Evolutionary conservation across 1,140 invertebrate species (phyloP).

Genomic region (Diachasmimorpha longicaudata): DNA sequence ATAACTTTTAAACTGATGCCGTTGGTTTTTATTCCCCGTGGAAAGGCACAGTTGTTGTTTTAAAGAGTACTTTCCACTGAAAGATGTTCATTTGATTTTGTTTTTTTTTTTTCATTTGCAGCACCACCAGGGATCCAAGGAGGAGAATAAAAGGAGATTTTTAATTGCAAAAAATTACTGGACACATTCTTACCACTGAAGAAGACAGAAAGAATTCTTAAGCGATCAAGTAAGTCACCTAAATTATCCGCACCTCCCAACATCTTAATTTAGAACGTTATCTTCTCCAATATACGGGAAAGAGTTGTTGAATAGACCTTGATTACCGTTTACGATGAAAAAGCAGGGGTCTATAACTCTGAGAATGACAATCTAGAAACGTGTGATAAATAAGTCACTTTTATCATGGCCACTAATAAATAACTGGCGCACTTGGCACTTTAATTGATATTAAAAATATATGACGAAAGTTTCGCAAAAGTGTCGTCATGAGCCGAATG

Average conservation of each 20-base stretch:
- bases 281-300: too few species aligned
- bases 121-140: too few species aligned
- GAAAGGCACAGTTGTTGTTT: neutral
- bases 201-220: too few species aligned
- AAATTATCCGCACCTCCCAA: too few species aligned
- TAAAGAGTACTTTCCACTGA: neutral
- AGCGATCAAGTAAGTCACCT: too few species aligned
- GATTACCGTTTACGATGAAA: too few species aligned
- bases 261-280: neutral
- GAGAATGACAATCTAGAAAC: too few species aligned
- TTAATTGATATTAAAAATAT: neutral
- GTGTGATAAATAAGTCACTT: too few species aligned
- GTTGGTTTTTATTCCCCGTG: neutral
- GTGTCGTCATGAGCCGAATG: neutral
- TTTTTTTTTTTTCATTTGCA: neutral
- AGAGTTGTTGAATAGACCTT: too few species aligned
- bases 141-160: neutral
- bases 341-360: too few species aligned
- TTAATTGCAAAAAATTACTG: neutral
- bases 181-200: too few species aligned
- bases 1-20: neutral
- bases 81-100: neutral
- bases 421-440: neutral
- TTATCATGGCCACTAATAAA: too few species aligned
- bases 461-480: neutral